Base-by-base conservation (phyloP, 2,113 vertebrate genomes). In the Eptesicus fuscus region DNA sequence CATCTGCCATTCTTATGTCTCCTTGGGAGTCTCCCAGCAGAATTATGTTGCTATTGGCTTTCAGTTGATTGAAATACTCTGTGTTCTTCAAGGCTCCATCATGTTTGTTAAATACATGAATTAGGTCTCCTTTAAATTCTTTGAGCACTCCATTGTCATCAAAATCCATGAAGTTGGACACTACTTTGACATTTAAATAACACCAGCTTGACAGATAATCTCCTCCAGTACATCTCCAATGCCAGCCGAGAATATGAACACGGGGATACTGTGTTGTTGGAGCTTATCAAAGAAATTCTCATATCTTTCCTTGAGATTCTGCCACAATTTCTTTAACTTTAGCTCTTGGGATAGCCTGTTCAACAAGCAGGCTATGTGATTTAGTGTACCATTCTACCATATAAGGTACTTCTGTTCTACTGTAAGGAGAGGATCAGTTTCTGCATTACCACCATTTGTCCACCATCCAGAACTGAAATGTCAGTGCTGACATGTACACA, bases 91-190 rank as follows among this genome's bases (percentile, higher is more conserved):
- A 99, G 93, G 99, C 99, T 35, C 99, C 99, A 13, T 99, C 99
- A 37, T 99, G 99, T 96, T 99, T 99, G 98, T 99, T 99, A 98
- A 99, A 99, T 91, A 99, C 99, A 56, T 99, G 99, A 98, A 99
- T 99, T 92, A 99, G 95, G 95, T 99, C 99, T 77, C 99, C 99
- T 98, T 99, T 99, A 98, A 99, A 99, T 73, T 99, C 99, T 97
- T 96, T 99, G 93, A 99, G 93, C 88, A 99, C 80, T 7, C 99
- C 99, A 1, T 99, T 99, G 89, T 99, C 99, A 97, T 99, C 99
- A 80, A 99, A 99, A 96, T 99, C 99, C 99, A 99, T 99, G 98
- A 99, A 99, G 98, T 99, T 99, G 98, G 99, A 99, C 93, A 99
- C 99, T 0, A 99, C 99, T 98, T 99, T 99, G 97, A 99, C 93